phyloP scores from a whole-genome alignment of 1,140 invertebrate species.

The Drosophila virilis region DNA sequence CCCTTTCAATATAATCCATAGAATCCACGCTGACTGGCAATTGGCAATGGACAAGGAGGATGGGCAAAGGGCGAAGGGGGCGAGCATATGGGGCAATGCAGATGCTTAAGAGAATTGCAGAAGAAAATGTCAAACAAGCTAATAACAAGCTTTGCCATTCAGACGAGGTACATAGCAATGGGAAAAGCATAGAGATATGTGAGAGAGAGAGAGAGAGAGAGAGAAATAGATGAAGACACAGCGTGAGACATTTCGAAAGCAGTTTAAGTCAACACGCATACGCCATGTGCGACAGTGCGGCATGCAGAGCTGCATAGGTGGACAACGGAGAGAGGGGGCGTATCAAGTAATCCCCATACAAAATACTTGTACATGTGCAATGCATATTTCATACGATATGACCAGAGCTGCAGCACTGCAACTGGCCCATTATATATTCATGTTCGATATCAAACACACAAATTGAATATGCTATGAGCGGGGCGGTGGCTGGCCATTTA shows the following conservation, averaged over 20 bases:
- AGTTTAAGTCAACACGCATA: constrained; percentile 45
- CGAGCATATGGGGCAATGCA: constrained; percentile 3
- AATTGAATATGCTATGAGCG: constrained; percentile 28
- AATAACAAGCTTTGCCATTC: constrained; percentile 33
- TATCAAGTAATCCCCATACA: constrained; percentile 38
- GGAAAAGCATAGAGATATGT: background rate
- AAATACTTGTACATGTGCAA: constrained; percentile 48
- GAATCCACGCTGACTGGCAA: background rate
- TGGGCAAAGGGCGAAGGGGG: background rate
- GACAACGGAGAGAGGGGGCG: background rate
- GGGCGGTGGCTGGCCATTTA: constrained; percentile 17
- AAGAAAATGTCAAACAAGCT: constrained; percentile 49
- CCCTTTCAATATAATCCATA: constrained; percentile 5
- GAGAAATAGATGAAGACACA: background rate
- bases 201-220: background rate
- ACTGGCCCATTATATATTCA: constrained; percentile 37
- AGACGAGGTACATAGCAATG: background rate
- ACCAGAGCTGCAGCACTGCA: constrained; percentile 2
- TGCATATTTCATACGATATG: constrained; percentile 45
- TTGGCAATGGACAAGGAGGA: background rate
- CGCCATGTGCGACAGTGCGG: constrained; percentile 19
- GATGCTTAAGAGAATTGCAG: constrained; percentile 32
- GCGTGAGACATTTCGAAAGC: constrained; percentile 18
- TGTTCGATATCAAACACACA: constrained; percentile 35
- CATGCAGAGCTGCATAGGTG: background rate